Base-by-base conservation (phyloP, 2,888 invertebrate genomes). In the Cheiracanthium punctorium region DNA sequence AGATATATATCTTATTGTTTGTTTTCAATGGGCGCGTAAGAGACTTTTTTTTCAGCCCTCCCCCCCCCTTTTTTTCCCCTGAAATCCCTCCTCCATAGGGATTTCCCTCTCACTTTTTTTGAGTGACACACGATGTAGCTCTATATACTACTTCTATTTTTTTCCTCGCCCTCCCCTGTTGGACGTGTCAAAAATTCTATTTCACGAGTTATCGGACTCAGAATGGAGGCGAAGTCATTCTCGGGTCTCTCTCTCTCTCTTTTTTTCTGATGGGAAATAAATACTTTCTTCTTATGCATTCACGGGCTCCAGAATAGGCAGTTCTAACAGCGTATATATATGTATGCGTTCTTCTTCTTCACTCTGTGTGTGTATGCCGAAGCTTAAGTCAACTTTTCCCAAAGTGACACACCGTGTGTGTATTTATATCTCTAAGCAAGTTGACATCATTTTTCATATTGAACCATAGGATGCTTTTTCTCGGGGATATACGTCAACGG, bases 161-260 rank as follows among this genome's bases (percentile, higher is more conserved):
- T n/a, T 2, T 58, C 24, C 24, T 24, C 24, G 4, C 20, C 5
- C 58, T 58, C 7, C 24, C 24, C 75, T 65, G 75, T 75, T 28
- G 81, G 77, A 72, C 71, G 77, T 84, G 82, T 84, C 77, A 77
- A 73, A 84, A 84, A 84, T 84, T 77, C 77, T 67, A 84, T 84
- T 84, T 84, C 82, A 77, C 77, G 77, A 77, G 77, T 73, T 84
- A 77, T 84, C 82, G 82, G 24, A 0, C 67, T 20, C n/a, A 70
- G 64, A 71, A 37, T 30, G 52, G 28, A 52, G 30, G 12, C 12
- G 69, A 10, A 43, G 28, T 64, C 29, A 32, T 30, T 37, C 65
- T 37, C 48, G 48, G 28, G 20, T 7, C n/a, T n/a, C n/a, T n/a
- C n/a, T n/a, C n/a, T n/a, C n/a, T n/a, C n/a, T n/a, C n/a, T n/a